Base-by-base conservation (phyloP, 2,797 vertebrate genomes). In the Tenualosa ilisha region DNA sequence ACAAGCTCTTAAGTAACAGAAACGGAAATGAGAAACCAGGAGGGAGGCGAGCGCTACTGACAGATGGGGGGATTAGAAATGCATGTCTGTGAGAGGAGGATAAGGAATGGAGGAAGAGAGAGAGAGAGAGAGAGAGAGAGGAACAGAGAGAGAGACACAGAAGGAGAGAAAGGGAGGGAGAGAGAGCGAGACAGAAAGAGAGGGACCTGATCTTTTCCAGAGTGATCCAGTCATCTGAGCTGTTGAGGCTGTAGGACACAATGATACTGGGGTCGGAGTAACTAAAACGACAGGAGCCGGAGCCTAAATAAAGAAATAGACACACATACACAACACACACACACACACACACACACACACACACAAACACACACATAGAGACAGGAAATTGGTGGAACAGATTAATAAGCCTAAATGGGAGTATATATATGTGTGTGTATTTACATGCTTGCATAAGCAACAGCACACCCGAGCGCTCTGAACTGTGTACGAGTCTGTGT, bases 181-280 rank as follows among this genome's bases (percentile, higher is more conserved):
- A 86, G 82, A 83, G 15, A 84, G 50, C 72, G 82, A 26, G 26
- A 26, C 15, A 11, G 26, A 37, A 26, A 37, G 65, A 6, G 31
- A 95, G 93, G 91, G 92, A 99, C 98, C 97, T 98, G 94, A 99
- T 98, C 95, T 95, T 98, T 92, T 99, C 97, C 91, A 99, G 93
- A 88, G 96, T 95, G 92, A 95, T 97, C 98, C 98, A 99, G 90
- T 97, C 96, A 82, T 95, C 96, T 63, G 97, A 97, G 89, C 93
- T 94, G 92, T 97, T 93, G 91, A 96, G 96, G 89, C 96, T 95
- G 90, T 96, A 99, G 54, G 97, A 97, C 87, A 99, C 97, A 0
- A 93, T 93, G 93, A 99, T 98, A 92, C 92, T 95, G 89, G 98
- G 98, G 92, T 99, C 98, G 61, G 97, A 97, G 91, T 98, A 98